Evolutionary conservation across 2,113 vertebrate genomes (phyloP).

Genomic region (Hemiscyllium ocellatum): DNA sequence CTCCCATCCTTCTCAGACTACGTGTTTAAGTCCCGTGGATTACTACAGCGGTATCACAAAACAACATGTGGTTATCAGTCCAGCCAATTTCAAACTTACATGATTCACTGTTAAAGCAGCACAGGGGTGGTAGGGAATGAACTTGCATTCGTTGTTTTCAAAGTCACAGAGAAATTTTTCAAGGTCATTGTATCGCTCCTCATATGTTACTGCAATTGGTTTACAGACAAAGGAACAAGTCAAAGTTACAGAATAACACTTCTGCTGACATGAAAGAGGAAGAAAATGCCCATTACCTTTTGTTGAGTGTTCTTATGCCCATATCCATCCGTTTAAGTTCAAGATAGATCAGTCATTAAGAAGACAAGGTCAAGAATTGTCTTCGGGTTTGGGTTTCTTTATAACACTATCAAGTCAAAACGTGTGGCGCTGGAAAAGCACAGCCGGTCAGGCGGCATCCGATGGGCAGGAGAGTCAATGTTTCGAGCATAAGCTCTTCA

Average conservation of each 20-base stretch:
- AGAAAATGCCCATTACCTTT: too few relatives aligned
- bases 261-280: not conserved
- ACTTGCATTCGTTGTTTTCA: conserved; percentile 38
- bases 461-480: too few relatives aligned
- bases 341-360: too few relatives aligned
- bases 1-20: not conserved
- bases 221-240: not conserved
- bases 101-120: conserved; percentile 51
- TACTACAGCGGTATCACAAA: not conserved
- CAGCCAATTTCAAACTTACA: conserved; percentile 44
- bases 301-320: too few relatives aligned
- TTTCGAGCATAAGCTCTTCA: too few relatives aligned
- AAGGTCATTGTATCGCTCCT: conserved; percentile 59
- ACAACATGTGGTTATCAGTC: too few relatives aligned
- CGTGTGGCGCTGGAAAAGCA: too few relatives aligned
- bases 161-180: conserved; percentile 56
- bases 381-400: too few relatives aligned
- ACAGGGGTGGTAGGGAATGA: conserved; percentile 55
- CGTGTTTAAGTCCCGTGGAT: not conserved
- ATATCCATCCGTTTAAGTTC: too few relatives aligned
- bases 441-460: too few relatives aligned
- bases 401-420: too few relatives aligned
- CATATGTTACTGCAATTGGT: conserved; percentile 49
- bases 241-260: not conserved
- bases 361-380: too few relatives aligned